Base-by-base conservation (phyloP, 2,888 invertebrate species). In the Myathropa florea region DNA sequence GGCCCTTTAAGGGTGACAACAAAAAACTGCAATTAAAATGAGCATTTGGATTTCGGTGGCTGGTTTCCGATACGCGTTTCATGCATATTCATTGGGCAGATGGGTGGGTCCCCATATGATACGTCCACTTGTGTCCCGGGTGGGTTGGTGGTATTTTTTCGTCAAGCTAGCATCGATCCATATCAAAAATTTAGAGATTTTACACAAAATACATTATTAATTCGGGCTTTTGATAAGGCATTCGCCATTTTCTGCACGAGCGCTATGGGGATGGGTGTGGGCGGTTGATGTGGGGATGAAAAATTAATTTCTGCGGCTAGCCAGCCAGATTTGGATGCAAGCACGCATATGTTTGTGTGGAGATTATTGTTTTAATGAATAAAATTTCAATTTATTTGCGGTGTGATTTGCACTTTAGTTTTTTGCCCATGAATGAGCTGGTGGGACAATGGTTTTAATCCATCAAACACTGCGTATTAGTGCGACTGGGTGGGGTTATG, bases 321-420 rank as follows among this genome's bases (percentile, higher is more conserved):
- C 21, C 60, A 73, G 65, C 55, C 12, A 63, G 71, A 81, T 82
- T 76, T 63, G 23, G n/a, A 57, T 4, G 18, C n/a, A 12, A 24
- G 21, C 24, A 57, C 46, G 28, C 36, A 46, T 73, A 14, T 77
- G 61, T 55, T 55, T n/a, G 28, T 57, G 61, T 76, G 64, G 53
- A 82, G 78, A 86, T 86, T 86, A 86, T 83, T 78, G 78, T 85
- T 85, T 81, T 70, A 82, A 86, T 86, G 86, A 78, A 82, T 86
- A 83, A 82, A 86, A 78, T 86, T 86, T 82, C 65, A 86, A 86
- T 86, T 82, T 86, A 82, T 86, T 86, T 86, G 86, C 78, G 86
- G 86, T 86, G 75, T 63, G 82, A 86, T 82, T 86, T 79, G 75
- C 75, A 75, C 82, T 75, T 75, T 46, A 75, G 65, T 39, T 70